phyloP scores from a whole-genome alignment of 2,113 vertebrate species.

The Lepidothrix coronata region DNA sequence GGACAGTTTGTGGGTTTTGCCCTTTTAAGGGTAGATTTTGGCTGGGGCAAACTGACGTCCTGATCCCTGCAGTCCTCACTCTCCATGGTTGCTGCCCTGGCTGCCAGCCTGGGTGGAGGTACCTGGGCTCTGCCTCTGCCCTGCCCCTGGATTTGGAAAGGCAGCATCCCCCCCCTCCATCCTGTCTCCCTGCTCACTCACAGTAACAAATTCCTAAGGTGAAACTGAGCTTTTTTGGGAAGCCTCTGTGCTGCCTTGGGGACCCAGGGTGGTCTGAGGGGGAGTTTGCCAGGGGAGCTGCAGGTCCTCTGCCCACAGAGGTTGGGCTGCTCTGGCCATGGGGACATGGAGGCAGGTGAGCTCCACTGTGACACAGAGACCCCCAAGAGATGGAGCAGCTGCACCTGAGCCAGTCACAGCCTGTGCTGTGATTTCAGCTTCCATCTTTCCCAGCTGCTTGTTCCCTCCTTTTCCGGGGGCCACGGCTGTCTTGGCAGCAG shows the following conservation, averaged over 20 bases:
- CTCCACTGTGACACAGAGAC: not conserved
- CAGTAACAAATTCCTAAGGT: not conserved
- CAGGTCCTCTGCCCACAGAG: not conserved
- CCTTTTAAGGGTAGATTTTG: constrained; percentile 64
- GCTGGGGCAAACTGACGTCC: not conserved
- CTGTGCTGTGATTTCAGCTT: not conserved
- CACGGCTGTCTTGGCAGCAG: not conserved
- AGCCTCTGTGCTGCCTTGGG: not conserved
- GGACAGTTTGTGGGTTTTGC: constrained; percentile 43
- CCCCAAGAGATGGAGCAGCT: not conserved
- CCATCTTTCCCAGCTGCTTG: rapidly evolving
- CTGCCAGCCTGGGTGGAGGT: not conserved
- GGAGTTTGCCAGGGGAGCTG: not conserved
- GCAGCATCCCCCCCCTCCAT: not conserved
- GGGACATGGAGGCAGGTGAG: rapidly evolving
- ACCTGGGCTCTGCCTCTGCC: not conserved
- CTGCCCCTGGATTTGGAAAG: not conserved
- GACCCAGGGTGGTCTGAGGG: not conserved
- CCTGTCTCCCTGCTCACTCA: rapidly evolving
- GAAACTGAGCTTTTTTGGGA: not conserved
- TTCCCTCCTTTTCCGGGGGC: not conserved
- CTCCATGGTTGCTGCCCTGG: not conserved
- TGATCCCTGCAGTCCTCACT: not conserved
- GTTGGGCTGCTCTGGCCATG: not conserved
- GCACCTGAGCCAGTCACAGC: not conserved